These are phyloP conservation scores for Phymatocera aterrima DNA, from an alignment of 2,888 invertebrate species.

Conservation along the genomic window DNA sequence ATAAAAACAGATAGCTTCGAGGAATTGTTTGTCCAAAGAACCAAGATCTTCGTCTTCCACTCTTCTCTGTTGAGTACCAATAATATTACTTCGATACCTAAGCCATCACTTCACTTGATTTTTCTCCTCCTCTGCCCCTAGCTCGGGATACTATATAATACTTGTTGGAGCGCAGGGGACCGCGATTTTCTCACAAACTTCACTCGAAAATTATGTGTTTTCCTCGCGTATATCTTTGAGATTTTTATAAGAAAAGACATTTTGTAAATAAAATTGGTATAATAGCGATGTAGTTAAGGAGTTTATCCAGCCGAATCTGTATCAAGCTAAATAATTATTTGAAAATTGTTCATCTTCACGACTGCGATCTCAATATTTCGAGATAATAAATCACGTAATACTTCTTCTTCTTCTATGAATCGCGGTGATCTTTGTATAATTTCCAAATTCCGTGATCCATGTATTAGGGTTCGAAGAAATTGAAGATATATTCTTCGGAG, in stretches of 20 bases:
- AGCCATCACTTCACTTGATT: slow-evolving; percentile 14
- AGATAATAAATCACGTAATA: background rate
- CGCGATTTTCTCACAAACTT: background rate
- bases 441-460: background rate
- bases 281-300: too few relatives aligned
- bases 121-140: background rate
- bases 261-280: too few relatives aligned
- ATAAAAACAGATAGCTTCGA: background rate
- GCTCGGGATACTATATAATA: background rate
- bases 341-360: background rate
- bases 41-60: slow-evolving; percentile 15
- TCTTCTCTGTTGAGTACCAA: background rate
- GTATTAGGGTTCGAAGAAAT: background rate
- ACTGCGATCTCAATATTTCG: background rate
- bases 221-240: background rate
- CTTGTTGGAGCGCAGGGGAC: background rate
- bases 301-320: too few relatives aligned
- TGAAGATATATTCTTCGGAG: too few relatives aligned
- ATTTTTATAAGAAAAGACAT: too few relatives aligned
- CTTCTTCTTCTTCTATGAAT: background rate
- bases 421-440: background rate
- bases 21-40: slow-evolving; percentile 9
- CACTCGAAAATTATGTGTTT: background rate
- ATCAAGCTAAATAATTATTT: background rate
- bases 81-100: slow-evolving; percentile 16